Evolutionary conservation across 1,140 invertebrate species (phyloP).

Genomic region (Leptinotarsa defecta): DNA sequence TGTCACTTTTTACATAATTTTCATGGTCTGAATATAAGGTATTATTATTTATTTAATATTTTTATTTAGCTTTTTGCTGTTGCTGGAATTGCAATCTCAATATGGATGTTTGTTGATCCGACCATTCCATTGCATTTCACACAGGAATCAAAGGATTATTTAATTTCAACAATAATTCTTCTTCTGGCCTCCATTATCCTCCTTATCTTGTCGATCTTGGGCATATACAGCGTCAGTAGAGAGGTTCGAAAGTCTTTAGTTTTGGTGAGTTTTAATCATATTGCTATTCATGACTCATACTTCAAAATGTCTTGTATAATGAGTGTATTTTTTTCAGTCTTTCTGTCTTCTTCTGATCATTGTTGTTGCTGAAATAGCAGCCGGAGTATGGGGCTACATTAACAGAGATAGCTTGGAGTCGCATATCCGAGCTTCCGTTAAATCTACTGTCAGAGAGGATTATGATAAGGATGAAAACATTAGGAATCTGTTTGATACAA

Average conservation of each 20-base stretch:
- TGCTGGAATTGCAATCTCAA: slow-evolving; percentile 67
- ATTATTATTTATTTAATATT: slow-evolving; percentile 28
- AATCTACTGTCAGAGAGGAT: slow-evolving; percentile 69
- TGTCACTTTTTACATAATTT: too few relatives aligned
- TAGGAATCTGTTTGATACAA: slow-evolving; percentile 70
- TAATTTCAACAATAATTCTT: slow-evolving; percentile 74
- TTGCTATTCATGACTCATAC: not conserved
- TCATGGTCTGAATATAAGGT: too few relatives aligned
- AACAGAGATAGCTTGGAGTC: slow-evolving; percentile 69
- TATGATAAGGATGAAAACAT: slow-evolving; percentile 67
- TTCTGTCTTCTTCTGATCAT: slow-evolving; percentile 76
- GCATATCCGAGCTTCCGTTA: slow-evolving; percentile 65
- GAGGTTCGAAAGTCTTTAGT: slow-evolving; percentile 88
- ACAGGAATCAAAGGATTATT: slow-evolving; percentile 70
- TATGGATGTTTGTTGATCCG: slow-evolving; percentile 80
- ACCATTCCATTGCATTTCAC: slow-evolving; percentile 73
- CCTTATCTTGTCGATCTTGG: slow-evolving; percentile 84
- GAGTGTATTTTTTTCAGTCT: slow-evolving; percentile 61
- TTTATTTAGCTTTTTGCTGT: slow-evolving; percentile 71
- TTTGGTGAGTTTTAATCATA: slow-evolving; percentile 62
- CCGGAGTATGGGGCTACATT: slow-evolving; percentile 73
- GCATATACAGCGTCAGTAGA: slow-evolving; percentile 86
- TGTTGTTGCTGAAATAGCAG: slow-evolving; percentile 77
- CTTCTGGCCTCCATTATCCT: slow-evolving; percentile 79
- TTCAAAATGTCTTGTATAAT: slow-evolving; percentile 36